These are phyloP conservation scores for Eumerus sabulonum DNA, from an alignment of 2,888 invertebrate genomes.

Conservation along the genomic window DNA sequence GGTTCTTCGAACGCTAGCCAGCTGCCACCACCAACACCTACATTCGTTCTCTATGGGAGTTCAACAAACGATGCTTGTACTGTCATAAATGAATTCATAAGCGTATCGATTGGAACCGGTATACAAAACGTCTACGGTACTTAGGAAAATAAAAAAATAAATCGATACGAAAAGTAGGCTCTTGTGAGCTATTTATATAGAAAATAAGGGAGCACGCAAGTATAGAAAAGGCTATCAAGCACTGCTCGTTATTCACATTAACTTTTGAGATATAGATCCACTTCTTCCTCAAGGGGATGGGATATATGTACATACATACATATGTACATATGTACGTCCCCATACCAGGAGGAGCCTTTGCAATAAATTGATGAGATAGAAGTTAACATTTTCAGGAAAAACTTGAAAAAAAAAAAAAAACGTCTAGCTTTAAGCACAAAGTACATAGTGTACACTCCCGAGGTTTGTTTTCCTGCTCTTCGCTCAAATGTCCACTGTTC, in stretches of 20 bases:
- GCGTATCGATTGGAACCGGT: constrained; percentile 56
- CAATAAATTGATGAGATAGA: too few species aligned
- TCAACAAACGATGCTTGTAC: constrained; percentile 59
- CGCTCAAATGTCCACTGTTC: neutral
- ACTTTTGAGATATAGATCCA: constrained; percentile 25
- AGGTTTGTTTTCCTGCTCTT: neutral
- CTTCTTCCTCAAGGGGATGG: neutral
- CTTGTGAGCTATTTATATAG: constrained; percentile 48
- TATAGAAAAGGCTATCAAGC: neutral
- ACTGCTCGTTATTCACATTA: constrained; percentile 35
- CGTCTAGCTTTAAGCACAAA: neutral
- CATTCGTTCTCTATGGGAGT: constrained; percentile 12
- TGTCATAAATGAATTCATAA: constrained; percentile 62
- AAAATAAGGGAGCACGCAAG: constrained; percentile 28
- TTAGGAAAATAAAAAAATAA: constrained; percentile 17
- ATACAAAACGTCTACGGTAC: constrained; percentile 13
- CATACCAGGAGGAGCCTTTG: neutral
- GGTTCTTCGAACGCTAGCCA: neutral
- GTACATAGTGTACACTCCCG: neutral
- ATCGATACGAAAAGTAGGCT: constrained; percentile 52
- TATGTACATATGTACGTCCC: too few species aligned
- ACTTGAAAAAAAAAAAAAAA: neutral
- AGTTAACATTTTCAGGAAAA: too few species aligned
- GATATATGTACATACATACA: too few species aligned
- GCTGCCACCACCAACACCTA: neutral